Evolutionary conservation across 64 coral and sea anemone species (phyloP), one percentile per base, ranked within the genome.

Genomic region (Actinia tenebrosa): DNA sequence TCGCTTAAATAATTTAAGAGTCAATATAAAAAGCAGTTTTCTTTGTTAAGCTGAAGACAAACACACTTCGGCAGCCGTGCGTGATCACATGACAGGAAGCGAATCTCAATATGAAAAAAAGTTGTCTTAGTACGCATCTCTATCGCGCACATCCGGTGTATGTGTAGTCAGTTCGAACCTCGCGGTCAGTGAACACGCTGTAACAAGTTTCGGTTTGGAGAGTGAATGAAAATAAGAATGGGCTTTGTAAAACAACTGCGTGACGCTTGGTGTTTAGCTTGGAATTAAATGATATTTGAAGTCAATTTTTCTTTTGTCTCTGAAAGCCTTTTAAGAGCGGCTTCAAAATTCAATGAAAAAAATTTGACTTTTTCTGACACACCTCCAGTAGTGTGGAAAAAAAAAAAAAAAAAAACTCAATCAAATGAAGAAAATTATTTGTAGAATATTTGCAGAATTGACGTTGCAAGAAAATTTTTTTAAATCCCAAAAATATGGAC

Each of bases 151-250:
- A 50, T 81, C 79, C 79, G 43, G 79, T 50, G 16, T 81, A 10
- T 75, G 13, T 4, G 25, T 5, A 23, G 19, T n/a, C n/a, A n/a
- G n/a, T 22, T 66, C 63, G 63, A 66, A 42, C 69, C 69, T 75
- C 13, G 69, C 27, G 69, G 69, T 75, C 69, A 5, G 10, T 50
- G 9, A 81, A 81, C 79, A 81, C 16, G 79, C 46, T 81, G 45
- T 81, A 81, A 81, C 79, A 81, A 81, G 79, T 81, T 81, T 81
- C 44, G 45, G n/a, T 81, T 81, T 81, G 3, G 50, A 75, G 10
- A 13, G 69, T 75, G 23, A 75, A 75, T 75, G 69, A 75, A 75
- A 75, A 75, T 16, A 75, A 75, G 14, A 75, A 75, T 75, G 69
- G 69, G 42, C 26, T 42, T 10, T n/a, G 37, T 13, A 7, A 27